Conservation (phyloP, 2,113 vertebrate genomes). For the Tapirus terrestris region DNA sequence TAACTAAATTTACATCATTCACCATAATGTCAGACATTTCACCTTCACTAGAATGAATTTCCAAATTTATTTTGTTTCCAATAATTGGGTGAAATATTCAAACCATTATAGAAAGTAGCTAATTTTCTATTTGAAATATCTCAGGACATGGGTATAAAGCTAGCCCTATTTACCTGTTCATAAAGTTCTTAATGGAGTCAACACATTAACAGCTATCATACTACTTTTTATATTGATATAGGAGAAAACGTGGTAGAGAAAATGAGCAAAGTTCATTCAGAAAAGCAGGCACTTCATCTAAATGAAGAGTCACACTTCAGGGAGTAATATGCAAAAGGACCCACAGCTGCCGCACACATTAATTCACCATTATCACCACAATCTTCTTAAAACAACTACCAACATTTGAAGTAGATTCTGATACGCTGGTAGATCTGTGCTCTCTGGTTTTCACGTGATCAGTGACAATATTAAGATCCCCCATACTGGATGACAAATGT, state of each 20-base stretch:
- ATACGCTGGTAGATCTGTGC: neutral
- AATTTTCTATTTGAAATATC: neutral
- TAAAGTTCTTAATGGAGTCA: neutral
- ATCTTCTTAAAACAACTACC: neutral
- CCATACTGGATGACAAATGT: neutral
- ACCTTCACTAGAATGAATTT: neutral
- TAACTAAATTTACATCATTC: neutral
- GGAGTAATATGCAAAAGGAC: neutral
- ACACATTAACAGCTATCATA: neutral
- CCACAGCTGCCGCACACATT: neutral
- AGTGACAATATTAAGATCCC: too few relatives aligned
- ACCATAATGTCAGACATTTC: neutral
- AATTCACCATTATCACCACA: neutral
- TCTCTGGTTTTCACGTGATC: neutral
- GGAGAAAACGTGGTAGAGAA: neutral
- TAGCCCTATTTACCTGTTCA: neutral
- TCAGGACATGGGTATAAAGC: neutral
- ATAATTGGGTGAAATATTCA: neutral
- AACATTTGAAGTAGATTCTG: neutral
- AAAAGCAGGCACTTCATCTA: neutral
- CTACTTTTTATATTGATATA: neutral
- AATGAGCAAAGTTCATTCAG: neutral
- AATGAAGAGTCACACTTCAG: neutral
- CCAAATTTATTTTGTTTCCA: conserved; percentile 6
- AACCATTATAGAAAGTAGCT: neutral